Evolutionary conservation across 2,888 invertebrate genomes (phyloP).

Genomic region (Holacanthella duospinosa): DNA sequence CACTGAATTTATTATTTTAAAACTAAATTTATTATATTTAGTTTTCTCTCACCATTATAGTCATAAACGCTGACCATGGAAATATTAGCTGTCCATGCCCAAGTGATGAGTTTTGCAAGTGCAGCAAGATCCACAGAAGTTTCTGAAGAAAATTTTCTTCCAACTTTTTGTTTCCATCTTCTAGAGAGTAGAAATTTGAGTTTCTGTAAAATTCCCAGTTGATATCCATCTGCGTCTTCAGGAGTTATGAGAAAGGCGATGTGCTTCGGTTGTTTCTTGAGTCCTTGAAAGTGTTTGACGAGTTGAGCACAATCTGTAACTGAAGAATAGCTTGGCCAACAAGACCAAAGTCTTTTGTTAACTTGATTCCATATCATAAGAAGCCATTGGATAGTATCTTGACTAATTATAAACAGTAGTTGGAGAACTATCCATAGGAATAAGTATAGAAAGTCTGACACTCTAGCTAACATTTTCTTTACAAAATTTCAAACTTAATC

Average conservation of each 20-base stretch:
- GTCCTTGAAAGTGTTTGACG: not conserved
- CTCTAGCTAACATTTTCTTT: too few relatives aligned
- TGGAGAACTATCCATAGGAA: not conserved
- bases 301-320: not conserved
- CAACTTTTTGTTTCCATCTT: not conserved
- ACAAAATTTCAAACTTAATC: too few relatives aligned
- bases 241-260: not conserved
- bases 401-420: not conserved
- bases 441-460: not conserved
- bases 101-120: constrained; percentile 27
- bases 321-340: not conserved
- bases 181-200: not conserved
- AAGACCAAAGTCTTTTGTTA: not conserved
- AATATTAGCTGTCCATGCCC: constrained; percentile 31
- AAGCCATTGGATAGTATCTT: not conserved
- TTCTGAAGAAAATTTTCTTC: not conserved
- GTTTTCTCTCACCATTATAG: constrained; percentile 24
- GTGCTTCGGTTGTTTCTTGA: constrained; percentile 3
- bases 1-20: not conserved
- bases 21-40: not conserved
- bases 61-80: constrained; percentile 33
- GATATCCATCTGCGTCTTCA: not conserved
- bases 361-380: not conserved
- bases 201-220: not conserved
- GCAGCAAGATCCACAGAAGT: constrained; percentile 17